Evolutionary conservation across 2,113 vertebrate genomes (phyloP).

Genomic region (Leptobrachium ailaonicum): DNA sequence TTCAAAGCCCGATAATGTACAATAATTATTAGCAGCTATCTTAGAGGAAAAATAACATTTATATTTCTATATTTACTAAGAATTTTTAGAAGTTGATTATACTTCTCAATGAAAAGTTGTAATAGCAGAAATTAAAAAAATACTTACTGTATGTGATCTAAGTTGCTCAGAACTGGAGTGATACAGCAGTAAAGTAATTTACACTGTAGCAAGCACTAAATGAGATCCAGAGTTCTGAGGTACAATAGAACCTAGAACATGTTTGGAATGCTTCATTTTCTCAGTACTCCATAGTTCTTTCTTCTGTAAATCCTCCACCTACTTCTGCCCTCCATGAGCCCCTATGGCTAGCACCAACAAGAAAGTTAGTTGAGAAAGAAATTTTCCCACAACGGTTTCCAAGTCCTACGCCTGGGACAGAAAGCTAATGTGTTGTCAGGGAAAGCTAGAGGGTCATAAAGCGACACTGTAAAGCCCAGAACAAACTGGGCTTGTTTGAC

Average conservation of each 20-base stretch:
- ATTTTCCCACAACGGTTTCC: constrained; percentile 57
- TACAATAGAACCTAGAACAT: constrained; percentile 9
- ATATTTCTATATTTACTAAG: too few species aligned
- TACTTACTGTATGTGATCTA: constrained; percentile 50
- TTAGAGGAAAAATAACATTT: too few species aligned
- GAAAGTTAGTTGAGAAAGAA: constrained; percentile 53
- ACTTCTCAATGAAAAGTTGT: too few species aligned
- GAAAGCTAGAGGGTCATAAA: neutral
- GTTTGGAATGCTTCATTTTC: neutral
- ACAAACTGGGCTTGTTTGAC: too few species aligned
- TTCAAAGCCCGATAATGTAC: too few species aligned
- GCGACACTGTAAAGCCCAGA: neutral
- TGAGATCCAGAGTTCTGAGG: neutral
- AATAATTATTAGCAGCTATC: too few species aligned
- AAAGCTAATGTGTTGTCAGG: constrained; percentile 51
- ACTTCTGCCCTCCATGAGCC: neutral
- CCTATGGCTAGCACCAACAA: constrained; percentile 27
- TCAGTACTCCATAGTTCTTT: constrained; percentile 20
- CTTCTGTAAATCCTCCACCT: constrained; percentile 25
- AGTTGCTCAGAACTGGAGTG: neutral
- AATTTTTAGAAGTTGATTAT: too few species aligned
- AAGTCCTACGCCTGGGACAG: constrained; percentile 48
- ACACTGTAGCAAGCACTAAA: neutral
- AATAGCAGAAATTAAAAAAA: neutral
- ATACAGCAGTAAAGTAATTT: neutral